phyloP scores from a whole-genome alignment of 2,113 vertebrate species.

The Sturnira hondurensis region DNA sequence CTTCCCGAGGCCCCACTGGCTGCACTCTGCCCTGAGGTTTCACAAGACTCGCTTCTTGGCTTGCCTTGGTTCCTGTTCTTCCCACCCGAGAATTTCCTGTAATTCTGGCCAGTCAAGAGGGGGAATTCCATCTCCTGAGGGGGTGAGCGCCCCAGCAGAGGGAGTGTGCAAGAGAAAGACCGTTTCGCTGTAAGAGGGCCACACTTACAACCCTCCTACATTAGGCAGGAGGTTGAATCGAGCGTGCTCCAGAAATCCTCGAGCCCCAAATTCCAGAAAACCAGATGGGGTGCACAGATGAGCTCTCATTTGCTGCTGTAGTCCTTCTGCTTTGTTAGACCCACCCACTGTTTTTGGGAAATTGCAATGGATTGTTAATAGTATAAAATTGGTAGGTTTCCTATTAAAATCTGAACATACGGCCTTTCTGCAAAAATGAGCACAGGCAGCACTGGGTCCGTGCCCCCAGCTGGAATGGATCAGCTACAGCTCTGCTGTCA shows the following conservation, averaged over 20 bases:
- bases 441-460: neutral
- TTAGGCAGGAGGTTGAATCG: neutral
- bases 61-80: neutral
- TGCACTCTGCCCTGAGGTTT: neutral
- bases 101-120: neutral
- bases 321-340: neutral
- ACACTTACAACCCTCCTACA: neutral
- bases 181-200: neutral
- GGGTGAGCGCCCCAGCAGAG: rapidly evolving
- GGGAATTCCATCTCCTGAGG: neutral
- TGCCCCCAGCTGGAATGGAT: rapidly evolving
- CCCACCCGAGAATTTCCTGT: neutral
- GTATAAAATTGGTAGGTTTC: neutral
- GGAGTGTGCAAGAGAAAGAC: neutral
- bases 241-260: neutral
- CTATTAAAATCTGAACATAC: neutral
- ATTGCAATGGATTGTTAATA: neutral
- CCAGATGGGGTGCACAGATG: neutral
- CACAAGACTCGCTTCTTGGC: neutral
- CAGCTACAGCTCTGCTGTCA: no score
- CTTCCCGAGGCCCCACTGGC: neutral
- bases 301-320: neutral
- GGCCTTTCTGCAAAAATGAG: neutral
- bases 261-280: neutral
- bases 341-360: neutral